Conservation (phyloP, 2,888 invertebrate genomes). For the Gari tellinella region DNA sequence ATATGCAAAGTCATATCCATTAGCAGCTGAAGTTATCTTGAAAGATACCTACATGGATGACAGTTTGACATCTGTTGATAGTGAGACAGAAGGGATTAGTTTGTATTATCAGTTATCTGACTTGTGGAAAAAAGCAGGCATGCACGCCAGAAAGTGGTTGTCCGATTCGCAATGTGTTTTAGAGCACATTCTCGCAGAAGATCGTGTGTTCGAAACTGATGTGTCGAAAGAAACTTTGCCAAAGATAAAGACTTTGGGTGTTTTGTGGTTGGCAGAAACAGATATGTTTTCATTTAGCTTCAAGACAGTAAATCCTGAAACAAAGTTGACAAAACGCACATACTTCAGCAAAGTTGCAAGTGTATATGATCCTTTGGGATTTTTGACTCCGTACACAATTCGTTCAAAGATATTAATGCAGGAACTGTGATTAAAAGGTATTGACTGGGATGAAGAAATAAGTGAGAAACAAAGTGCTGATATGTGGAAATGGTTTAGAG, state of each 20-base stretch:
- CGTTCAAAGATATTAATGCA: slow-evolving; percentile 71
- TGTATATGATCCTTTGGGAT: slow-evolving; percentile 77
- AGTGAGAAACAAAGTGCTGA: too few species aligned
- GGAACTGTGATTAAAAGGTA: slow-evolving; percentile 64
- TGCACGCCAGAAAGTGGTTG: slow-evolving; percentile 47
- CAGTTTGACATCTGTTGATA: slow-evolving; percentile 49
- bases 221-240: slow-evolving; percentile 37
- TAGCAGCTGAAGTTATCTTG: slow-evolving; percentile 50
- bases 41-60: slow-evolving; percentile 64
- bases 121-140: slow-evolving; percentile 44
- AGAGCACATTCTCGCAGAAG: slow-evolving; percentile 37
- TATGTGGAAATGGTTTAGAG: neutral
- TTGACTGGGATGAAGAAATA: slow-evolving; percentile 73
- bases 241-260: slow-evolving; percentile 52
- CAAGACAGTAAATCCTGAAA: slow-evolving; percentile 2
- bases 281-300: slow-evolving; percentile 39
- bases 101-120: slow-evolving; percentile 41
- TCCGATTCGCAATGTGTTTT: slow-evolving; percentile 53
- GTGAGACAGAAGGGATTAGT: slow-evolving; percentile 25
- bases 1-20: slow-evolving; percentile 21
- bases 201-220: slow-evolving; percentile 33
- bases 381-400: slow-evolving; percentile 64
- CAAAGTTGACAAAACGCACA: slow-evolving; percentile 66
- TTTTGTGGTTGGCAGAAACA: slow-evolving; percentile 41
- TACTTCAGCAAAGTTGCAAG: slow-evolving; percentile 63